Evolutionary conservation across 2,113 vertebrate species (phyloP), one percentile per base, ranked within the genome.

Genomic region (Odocoileus hemionus): DNA sequence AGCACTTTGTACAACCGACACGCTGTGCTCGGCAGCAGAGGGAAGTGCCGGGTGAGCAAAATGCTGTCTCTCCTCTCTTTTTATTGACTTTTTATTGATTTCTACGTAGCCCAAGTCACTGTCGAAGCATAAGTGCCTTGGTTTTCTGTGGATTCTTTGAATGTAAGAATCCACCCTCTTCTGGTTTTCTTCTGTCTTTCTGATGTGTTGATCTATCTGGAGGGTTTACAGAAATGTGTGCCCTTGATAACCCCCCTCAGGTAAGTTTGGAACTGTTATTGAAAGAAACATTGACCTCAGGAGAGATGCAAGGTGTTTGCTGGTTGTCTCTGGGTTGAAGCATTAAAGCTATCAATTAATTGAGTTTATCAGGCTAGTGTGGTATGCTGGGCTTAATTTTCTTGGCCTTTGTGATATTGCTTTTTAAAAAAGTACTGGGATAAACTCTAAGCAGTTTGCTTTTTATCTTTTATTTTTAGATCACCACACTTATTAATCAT

Each of bases 401-500:
- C 52, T 96, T 91, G 50, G 36, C 14, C 45, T 85, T 90, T 64
- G 7, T 94, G 70, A 54, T 92, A 28, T 0, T 6, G 19, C 12
- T 95, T 86, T 25, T 25, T 55, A 93, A 85, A 90, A 89, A 52
- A n/a, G 2, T 61, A 23, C 78, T 92, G 14, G 67, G 12, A 14
- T 92, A 86, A 85, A 61, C 43, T 92, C 97, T 92, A 97, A 98
- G 91, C 80, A 97, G 84, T n/a, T 95, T 95, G 82, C 76, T 98
- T 91, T 91, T 96, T 83, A 54, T 64, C 50, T 57, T 93, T 96
- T 95, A 39, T 93, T 98, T 99, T 85, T 98, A 99, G 99, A 99
- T 99, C 97, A 99, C 99, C 83, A 99, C 99, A 11, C 99, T 99
- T 97, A 99, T 99, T 98, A 99, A 99, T 98, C 99, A 99, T 93